phyloP scores from a whole-genome alignment of 1,140 invertebrate genomes.

The Schlechtendalia chinensis region DNA sequence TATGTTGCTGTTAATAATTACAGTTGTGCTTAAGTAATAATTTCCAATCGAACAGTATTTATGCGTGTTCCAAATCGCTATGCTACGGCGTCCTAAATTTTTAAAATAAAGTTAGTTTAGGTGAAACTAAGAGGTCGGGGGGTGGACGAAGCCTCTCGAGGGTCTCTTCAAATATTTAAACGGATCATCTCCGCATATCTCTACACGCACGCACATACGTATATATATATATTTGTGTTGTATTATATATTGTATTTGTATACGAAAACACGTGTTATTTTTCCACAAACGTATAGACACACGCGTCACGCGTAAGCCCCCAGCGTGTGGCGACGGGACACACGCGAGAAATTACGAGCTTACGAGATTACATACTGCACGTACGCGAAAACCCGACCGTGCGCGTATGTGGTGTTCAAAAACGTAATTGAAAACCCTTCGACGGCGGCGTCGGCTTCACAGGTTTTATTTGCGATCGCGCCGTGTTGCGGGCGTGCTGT shows the following conservation, averaged over 20 bases:
- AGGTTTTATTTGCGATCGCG: not conserved
- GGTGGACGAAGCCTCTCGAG: too few species aligned
- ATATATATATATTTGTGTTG: not conserved
- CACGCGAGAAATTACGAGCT: conserved; percentile 30
- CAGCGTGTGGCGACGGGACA: not conserved
- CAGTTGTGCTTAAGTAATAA: too few species aligned
- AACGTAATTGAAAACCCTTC: conserved; percentile 39
- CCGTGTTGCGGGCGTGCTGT: not conserved
- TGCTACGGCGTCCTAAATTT: too few species aligned
- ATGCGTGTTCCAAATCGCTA: too few species aligned
- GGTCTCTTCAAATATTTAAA: too few species aligned
- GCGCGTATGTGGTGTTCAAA: conserved; percentile 4
- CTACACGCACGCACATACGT: not conserved
- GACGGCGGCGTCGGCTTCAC: conserved; percentile 11
- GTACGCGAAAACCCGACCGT: not conserved
- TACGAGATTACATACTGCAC: not conserved
- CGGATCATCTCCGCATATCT: not conserved
- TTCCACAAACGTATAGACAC: not conserved
- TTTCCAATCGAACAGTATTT: too few species aligned
- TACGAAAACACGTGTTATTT: conserved; percentile 16
- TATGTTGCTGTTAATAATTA: too few species aligned
- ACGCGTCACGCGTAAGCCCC: not conserved
- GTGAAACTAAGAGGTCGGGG: too few species aligned
- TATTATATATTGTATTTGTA: not conserved
- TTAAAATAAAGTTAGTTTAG: too few species aligned